phyloP scores from a whole-genome alignment of 30 jellyfish, hydroid and myxozoan species.

The Chironex yamaguchii region DNA sequence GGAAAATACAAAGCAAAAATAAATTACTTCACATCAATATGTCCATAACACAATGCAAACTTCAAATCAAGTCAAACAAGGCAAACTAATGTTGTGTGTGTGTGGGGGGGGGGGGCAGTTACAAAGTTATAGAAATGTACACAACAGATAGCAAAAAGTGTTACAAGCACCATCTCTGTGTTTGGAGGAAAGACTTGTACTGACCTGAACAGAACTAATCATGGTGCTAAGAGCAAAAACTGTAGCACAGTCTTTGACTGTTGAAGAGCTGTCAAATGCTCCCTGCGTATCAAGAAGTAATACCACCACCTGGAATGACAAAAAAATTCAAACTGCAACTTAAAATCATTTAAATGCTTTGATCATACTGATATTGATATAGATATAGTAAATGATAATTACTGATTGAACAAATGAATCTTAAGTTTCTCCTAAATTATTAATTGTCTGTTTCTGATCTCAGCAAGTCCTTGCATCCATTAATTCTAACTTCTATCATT shows the following conservation, averaged over 20 bases:
- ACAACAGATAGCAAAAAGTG: no score
- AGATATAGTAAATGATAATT: not conserved
- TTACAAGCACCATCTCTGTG: not conserved
- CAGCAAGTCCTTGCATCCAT: no score
- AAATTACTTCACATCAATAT: not conserved
- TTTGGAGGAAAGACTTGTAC: not conserved
- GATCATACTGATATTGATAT: not conserved
- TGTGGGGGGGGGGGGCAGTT: no score
- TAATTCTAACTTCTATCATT: no score
- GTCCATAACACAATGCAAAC: not conserved
- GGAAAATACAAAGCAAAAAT: not conserved
- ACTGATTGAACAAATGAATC: no score
- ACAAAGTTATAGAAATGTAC: no score
- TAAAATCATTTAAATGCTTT: no score
- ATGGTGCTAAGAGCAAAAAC: conserved; percentile 99
- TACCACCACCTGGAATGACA: conserved; percentile 85
- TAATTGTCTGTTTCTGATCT: no score
- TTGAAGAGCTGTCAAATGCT: conserved; percentile 99
- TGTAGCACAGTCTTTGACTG: conserved; percentile 99
- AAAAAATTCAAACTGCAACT: no score
- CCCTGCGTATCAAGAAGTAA: conserved; percentile 99
- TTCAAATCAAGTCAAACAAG: not conserved
- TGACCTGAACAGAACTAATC: conserved; percentile 99
- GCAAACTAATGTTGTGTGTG: no score
- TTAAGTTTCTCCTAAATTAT: no score